These are phyloP conservation scores for Aptenodytes patagonicus DNA, from an alignment of 2,113 vertebrate species.

Conservation along the genomic window DNA sequence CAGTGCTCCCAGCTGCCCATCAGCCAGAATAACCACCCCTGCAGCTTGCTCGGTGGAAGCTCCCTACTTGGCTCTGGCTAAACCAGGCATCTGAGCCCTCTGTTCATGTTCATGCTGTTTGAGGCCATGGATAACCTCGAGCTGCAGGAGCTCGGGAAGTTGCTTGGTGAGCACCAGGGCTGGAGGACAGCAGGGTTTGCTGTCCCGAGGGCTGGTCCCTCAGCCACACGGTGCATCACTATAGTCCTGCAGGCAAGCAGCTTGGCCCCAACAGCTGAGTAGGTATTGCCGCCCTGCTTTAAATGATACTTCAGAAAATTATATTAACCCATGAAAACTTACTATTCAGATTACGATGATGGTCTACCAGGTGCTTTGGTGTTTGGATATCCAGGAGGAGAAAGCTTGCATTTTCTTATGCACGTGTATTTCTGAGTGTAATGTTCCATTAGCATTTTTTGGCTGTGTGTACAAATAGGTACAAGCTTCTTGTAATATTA, in stretches of 20 bases:
- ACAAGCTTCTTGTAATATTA: neutral
- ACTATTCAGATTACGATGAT: neutral
- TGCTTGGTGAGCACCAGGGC: neutral
- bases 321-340: neutral
- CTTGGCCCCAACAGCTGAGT: neutral
- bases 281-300: neutral
- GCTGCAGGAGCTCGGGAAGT: neutral
- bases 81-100: neutral
- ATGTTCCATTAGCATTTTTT: neutral
- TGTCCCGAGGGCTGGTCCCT: neutral
- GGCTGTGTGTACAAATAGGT: neutral
- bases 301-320: neutral
- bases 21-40: neutral
- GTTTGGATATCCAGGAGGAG: neutral
- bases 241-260: neutral
- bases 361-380: neutral
- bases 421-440: neutral
- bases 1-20: neutral
- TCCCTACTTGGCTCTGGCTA: neutral
- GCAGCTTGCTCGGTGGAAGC: neutral
- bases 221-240: accelerated
- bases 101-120: accelerated
- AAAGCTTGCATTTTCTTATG: neutral
- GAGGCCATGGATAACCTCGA: neutral
- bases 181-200: neutral